Percentiles rank a stretch among this genome's conserved stretches.
These are phyloP conservation scores for Xestoiulus laeticollis DNA, from an alignment of 2,888 invertebrate species.

Conservation along the genomic window DNA sequence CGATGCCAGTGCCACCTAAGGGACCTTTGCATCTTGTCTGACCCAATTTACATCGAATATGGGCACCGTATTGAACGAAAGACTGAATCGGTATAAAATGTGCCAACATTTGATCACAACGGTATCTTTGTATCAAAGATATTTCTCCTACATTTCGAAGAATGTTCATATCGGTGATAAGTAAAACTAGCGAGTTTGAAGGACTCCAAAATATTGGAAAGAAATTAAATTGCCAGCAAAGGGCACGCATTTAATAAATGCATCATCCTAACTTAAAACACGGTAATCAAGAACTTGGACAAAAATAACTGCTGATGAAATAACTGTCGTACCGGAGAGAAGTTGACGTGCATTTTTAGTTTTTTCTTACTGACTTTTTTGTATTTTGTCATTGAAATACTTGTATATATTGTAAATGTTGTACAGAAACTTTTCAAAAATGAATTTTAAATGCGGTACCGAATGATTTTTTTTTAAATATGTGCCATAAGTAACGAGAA, in stretches of 20 bases:
- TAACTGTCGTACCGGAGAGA: not conserved
- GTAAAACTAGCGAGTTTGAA: not conserved
- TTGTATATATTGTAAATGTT: slow-evolving; percentile 25
- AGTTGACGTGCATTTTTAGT: not conserved
- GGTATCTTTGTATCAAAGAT: slow-evolving; percentile 18
- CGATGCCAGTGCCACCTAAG: not conserved
- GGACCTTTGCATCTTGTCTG: not conserved
- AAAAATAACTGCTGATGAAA: not conserved
- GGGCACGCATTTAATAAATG: not conserved
- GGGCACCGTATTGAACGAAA: not conserved
- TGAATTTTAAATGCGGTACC: not conserved
- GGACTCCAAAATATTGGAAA: not conserved
- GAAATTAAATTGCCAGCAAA: not conserved
- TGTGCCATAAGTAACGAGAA: not conserved
- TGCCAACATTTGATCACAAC: not conserved
- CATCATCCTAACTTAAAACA: not conserved
- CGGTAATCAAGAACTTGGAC: not conserved
- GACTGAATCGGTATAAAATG: not conserved
- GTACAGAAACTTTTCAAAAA: not conserved
- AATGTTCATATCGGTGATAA: not conserved
- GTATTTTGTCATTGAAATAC: not conserved
- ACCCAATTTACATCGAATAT: no score
- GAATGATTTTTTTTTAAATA: not conserved
- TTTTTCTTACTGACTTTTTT: not conserved
- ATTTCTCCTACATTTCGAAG: not conserved